Base-by-base conservation (phyloP, 1,140 invertebrate species). In the Contarinia nasturtii region DNA sequence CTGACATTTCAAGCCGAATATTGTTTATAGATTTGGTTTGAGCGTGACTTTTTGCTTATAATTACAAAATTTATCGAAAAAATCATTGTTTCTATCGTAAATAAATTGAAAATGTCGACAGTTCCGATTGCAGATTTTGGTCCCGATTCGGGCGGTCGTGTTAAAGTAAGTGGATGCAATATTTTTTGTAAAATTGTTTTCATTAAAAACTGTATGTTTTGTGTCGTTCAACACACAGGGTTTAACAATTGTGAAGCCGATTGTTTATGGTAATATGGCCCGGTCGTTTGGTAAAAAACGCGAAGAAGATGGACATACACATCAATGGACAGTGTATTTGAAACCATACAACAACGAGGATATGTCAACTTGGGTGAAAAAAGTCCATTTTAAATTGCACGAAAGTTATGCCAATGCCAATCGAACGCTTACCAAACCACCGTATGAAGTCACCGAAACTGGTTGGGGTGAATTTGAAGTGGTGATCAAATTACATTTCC, bases 401-500 rank as follows among this genome's bases (percentile, higher is more conserved):
- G 93, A 98, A 63, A 96, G 91, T 66, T 98, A 98, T 62, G 76
- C 86, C 1, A 97, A 96, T 67, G 85, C 83, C 7, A 95, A 91
- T 61, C 71, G 94, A 59, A 82, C 96, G 52, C 70, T 96, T 0
- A 83, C 82, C 0, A 92, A 93, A 62, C 91, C 92, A 2, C 95
- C 95, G 0, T 99, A 95, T 64, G 92, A 98, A 72, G 77, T 99
- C 1, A 91, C 83, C 1, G 96, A 99, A 69, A 98, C 95, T 45
- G 96, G 95, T 2, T 99, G 96, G 95, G 96, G 96, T 56, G 96
- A 99, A 69, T 99, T 99, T 69, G 96, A 98, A 68, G 86, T 98
- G 53, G 83, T 91, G 21, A 97, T 98, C 18, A 97, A 98, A 65
- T 90, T 99, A 48, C 93, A 91, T 67, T 98, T 98, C 58, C 80